Base-by-base conservation (phyloP, 2,888 invertebrate genomes). In the Synergus itoensis region DNA sequence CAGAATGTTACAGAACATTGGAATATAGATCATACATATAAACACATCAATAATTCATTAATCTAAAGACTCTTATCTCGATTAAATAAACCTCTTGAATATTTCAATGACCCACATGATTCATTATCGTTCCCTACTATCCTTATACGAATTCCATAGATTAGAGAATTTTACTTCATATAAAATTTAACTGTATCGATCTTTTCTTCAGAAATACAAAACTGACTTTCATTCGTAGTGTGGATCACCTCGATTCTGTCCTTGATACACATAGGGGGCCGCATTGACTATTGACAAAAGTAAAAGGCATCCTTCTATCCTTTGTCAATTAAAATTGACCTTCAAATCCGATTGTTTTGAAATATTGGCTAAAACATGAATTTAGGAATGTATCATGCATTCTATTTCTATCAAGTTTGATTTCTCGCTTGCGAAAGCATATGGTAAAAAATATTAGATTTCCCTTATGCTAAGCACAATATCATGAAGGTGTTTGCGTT, bases 191-290 rank as follows among this genome's bases (percentile, higher is more conserved):
- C 1, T 4, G 36, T 36, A 36, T 36, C 36, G 4, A 7, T 36
- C 36, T 5, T 36, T 36, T 36, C 36, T 36, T 36, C 5, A 36
- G 36, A 36, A 36, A 5, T 36, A 36, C 36, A 40, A 40, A 40
- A 64, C 40, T 40, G 40, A 64, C n/a, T 57, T 57, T 57, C 57
- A 18, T 11, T 62, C 14, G 14, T 14, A 60, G 60, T 53, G 53
- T 57, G 73, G 73, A 73, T 73, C 73, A 73, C 73, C 73, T 73
- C 73, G 53, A 57, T 73, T 73, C 40, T 73, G 53, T 53, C 73
- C 73, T 73, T 73, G 73, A 73, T 53, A 53, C 48, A 48, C 48
- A 73, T 73, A 43, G 43, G 36, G 53, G 16, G 16, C 73, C 36
- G n/a, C 53, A 73, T 48, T 73, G 53, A 36, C 53, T 53, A n/a